Evolutionary conservation across 1,140 invertebrate species (phyloP), one percentile per base, ranked within the genome.

Genomic region (Drosophila tropicalis): DNA sequence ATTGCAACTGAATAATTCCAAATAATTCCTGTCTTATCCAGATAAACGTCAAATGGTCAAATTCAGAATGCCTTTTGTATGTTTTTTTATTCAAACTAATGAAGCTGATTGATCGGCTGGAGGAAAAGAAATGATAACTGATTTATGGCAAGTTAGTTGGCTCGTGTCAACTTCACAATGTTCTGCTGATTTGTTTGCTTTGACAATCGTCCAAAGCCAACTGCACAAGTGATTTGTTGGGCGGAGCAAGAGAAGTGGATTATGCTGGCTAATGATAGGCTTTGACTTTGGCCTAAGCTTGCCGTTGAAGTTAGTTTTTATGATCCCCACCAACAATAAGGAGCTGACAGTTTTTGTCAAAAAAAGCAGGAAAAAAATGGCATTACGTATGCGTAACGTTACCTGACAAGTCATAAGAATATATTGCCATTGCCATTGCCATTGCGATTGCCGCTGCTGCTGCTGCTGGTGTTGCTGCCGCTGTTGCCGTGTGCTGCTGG

Each of bases 261-360:
- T 87, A 87, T 72, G 79, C 40, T 64, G 80, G 80, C 75, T 87
- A 87, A 87, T 87, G 83, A 87, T 76, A 70, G 79, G 73, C 32
- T 55, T 32, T 54, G 41, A 55, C 29, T 51, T n/a, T 51, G 6
- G 36, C 5, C 55, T 62, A 44, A 34, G 44, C 29, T 19, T 39
- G 19, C 9, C 22, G 17, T 36, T 39, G 15, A 12, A 17, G 25
- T 61, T 61, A 70, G 67, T 71, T 85, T 80, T 85, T 73, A 81
- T 72, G 74, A 63, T 63, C 39, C 60, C 39, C 39, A 25, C n/a
- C 36, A 64, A 9, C 67, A 25, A 29, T 22, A 64, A 63, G 58
- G 58, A 58, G 70, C 61, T 82, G 84, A 83, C 83, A 80, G 76
- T 89, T 83, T 84, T 89, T 84, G 84, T 89, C 83, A 87, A 80